These are phyloP conservation scores for Monoplex corrugatus DNA, from an alignment of 2,888 invertebrate species.

Conservation along the genomic window DNA sequence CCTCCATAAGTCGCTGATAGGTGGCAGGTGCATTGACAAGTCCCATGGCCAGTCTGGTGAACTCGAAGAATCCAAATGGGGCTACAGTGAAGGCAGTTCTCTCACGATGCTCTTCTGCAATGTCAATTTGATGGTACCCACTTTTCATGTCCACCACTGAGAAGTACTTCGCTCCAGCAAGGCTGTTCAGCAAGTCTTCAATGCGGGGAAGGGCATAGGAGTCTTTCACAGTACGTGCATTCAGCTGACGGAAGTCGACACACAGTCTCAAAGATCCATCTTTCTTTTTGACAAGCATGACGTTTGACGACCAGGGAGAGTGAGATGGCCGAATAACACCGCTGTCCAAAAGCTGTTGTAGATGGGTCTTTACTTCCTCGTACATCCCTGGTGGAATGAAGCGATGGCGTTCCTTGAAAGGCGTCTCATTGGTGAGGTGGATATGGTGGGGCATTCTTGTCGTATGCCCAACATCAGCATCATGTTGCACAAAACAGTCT, in stretches of 20 bases:
- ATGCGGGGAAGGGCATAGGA: slow-evolving; percentile 57
- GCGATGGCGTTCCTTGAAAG: slow-evolving; percentile 58
- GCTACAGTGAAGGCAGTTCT: slow-evolving; percentile 58
- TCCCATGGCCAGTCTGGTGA: slow-evolving; percentile 36
- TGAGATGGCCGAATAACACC: slow-evolving; percentile 58
- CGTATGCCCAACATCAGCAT: slow-evolving; percentile 50
- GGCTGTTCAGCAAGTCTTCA: slow-evolving; percentile 58
- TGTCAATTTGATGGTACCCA: slow-evolving; percentile 54
- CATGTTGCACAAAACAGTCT: not conserved
- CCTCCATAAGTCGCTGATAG: slow-evolving; percentile 51
- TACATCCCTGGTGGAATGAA: slow-evolving; percentile 59
- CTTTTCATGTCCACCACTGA: slow-evolving; percentile 54
- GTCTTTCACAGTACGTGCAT: slow-evolving; percentile 58
- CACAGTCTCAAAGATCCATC: slow-evolving; percentile 57
- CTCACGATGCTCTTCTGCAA: slow-evolving; percentile 55
- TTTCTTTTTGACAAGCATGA: slow-evolving; percentile 58
- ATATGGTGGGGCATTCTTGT: slow-evolving; percentile 51
- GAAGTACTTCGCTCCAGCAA: slow-evolving; percentile 55
- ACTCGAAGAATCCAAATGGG: slow-evolving; percentile 38
- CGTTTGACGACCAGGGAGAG: no score
- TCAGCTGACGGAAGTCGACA: slow-evolving; percentile 56
- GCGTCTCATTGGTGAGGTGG: slow-evolving; percentile 46
- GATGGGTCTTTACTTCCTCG: slow-evolving; percentile 57
- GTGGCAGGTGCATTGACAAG: slow-evolving; percentile 35
- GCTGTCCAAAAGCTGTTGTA: slow-evolving; percentile 57